These are phyloP conservation scores for Cyclina sinensis DNA, from an alignment of 1,140 invertebrate genomes.

Conservation along the genomic window DNA sequence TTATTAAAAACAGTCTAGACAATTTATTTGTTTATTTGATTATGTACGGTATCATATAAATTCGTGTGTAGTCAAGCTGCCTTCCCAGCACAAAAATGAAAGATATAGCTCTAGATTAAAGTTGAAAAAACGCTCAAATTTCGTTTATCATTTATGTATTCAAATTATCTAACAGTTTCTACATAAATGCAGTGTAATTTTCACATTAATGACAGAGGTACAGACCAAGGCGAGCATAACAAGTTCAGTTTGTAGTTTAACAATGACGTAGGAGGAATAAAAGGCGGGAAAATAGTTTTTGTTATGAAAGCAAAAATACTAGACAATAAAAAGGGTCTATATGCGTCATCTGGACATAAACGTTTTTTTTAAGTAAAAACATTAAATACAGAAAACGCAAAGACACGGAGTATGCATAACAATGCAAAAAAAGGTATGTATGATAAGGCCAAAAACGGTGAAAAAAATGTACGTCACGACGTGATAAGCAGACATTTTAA, in stretches of 20 bases:
- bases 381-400: too few relatives aligned
- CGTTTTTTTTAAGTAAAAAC: too few relatives aligned
- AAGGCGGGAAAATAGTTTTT: background rate
- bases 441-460: too few relatives aligned
- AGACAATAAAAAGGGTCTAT: too few relatives aligned
- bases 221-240: background rate
- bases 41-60: background rate
- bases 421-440: too few relatives aligned
- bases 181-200: constrained; percentile 17
- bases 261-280: background rate
- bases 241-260: background rate
- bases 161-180: constrained; percentile 38
- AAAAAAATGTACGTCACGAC: too few relatives aligned
- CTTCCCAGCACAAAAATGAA: background rate
- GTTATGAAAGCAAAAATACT: too few relatives aligned
- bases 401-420: too few relatives aligned
- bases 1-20: too few relatives aligned
- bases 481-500: too few relatives aligned
- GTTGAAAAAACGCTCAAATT: constrained; percentile 10
- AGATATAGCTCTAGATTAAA: constrained; percentile 18
- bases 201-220: constrained; percentile 9
- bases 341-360: too few relatives aligned
- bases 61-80: background rate
- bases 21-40: background rate
- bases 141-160: constrained; percentile 29